Conservation (phyloP, 92 coral and sea anemone species). For the Porites divaricata region DNA sequence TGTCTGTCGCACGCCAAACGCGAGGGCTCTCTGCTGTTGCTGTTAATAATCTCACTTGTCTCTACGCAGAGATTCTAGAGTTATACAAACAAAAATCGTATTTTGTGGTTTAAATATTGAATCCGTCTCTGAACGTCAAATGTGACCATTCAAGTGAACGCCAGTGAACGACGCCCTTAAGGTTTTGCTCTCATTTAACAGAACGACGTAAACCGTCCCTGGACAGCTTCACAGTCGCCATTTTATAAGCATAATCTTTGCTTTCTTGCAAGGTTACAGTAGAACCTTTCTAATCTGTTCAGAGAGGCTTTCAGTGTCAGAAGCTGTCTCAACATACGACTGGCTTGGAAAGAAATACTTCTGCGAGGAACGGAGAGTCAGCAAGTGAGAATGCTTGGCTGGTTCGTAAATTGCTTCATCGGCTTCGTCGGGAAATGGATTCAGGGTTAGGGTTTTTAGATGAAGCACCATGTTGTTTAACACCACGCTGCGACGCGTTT, state of each 20-base stretch:
- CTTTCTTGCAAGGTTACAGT: not conserved
- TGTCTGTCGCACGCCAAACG: too few species aligned
- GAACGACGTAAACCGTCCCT: not conserved
- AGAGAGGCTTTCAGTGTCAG: conserved; percentile 20
- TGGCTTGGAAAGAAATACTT: conserved; percentile 92
- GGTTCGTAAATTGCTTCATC: conserved; percentile 86
- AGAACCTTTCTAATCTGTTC: conserved; percentile 40
- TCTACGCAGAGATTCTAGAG: too few species aligned
- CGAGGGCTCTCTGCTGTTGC: too few species aligned
- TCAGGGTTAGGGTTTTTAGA: conserved; percentile 90
- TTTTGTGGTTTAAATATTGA: too few species aligned
- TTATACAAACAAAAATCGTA: too few species aligned
- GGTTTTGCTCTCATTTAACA: too few species aligned
- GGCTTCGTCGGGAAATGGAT: conserved; percentile 84
- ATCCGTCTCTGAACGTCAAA: too few species aligned
- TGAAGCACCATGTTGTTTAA: conserved; percentile 89
- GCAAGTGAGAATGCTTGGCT: conserved; percentile 74
- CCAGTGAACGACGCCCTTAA: too few species aligned
- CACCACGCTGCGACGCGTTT: conserved; percentile 69
- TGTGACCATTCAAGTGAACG: too few species aligned
- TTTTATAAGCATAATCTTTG: not conserved
- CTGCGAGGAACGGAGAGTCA: conserved; percentile 92
- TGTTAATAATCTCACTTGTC: too few species aligned
- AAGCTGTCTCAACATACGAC: conserved; percentile 71
- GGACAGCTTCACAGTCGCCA: not conserved